Base-by-base conservation (phyloP, 2,113 vertebrate species). In the Tympanuchus pallidicinctus region DNA sequence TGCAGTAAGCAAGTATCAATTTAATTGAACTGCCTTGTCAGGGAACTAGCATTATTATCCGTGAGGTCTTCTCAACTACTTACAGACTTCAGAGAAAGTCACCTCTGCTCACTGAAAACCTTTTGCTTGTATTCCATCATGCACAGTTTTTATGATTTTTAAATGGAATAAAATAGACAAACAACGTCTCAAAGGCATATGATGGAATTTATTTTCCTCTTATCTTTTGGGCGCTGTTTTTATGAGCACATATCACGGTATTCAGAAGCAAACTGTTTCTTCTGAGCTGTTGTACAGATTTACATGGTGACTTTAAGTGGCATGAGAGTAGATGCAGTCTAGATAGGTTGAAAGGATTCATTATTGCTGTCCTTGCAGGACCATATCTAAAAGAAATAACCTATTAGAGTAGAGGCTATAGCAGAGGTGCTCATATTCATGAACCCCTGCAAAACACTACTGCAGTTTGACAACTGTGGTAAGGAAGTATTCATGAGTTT, bases 361-460 rank as follows among this genome's bases (percentile, higher is more conserved):
- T 86, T 94, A 86, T 72, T 75, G 50, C 34, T 86, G 8, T 67
- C 61, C 52, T 54, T 81, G 65, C 80, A 69, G 76, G 86, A 74
- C 43, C 28, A 5, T 43, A 30, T 59, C 45, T 50, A 15, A 82
- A 96, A 96, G 83, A 84, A 82, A 90, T 76, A 24, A 70, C 87
- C 78, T 76, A n/a, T 87, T 80, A 70, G 34, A 82, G 38, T 76
- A 70, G 34, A 82, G 38, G 45, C 47, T 67, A 71, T 87, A 80
- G 91, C 67, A 85, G 81, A 82, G 59, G 54, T 87, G 81, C 86
- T 89, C 74, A 50, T 84, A 86, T 66, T 89, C 72, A 81, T n/a
- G 34, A 96, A 70, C 21, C 45, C 47, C 78, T 74, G 78, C 47
- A 88, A 92, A 91, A 80, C 67, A 42, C 67, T 27, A 6, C 18